Evolutionary conservation across 1,140 invertebrate species (phyloP).

Genomic region (Dreissena rostriformis): DNA sequence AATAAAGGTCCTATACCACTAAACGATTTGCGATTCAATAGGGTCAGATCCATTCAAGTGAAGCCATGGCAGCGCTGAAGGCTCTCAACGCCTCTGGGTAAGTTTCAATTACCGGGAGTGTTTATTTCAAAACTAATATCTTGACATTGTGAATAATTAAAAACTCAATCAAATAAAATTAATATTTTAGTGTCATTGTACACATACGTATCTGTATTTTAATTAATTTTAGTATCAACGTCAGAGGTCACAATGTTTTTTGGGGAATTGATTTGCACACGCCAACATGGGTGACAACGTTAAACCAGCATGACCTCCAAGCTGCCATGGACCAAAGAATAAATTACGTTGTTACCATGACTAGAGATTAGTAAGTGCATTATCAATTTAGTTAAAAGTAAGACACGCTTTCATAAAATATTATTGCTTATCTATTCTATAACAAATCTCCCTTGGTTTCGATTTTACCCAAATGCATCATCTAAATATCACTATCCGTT

Average conservation of each 20-base stretch:
- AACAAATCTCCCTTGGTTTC: not conserved
- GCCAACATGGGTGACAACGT: constrained; percentile 47
- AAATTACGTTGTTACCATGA: constrained; percentile 29
- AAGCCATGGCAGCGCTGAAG: no score
- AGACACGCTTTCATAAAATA: not conserved
- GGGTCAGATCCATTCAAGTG: no score
- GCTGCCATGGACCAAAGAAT: constrained; percentile 45
- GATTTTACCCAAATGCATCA: not conserved
- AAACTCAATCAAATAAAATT: no score
- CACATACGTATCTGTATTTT: not conserved
- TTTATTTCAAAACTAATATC: no score
- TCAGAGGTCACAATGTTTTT: constrained; percentile 64
- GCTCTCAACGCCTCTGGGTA: no score
- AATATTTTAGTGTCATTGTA: no score
- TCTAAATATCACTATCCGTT: not conserved
- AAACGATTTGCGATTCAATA: no score
- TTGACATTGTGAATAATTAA: no score
- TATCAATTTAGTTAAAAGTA: not conserved
- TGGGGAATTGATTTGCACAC: constrained; percentile 44
- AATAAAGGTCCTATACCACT: no score
- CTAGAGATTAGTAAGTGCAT: constrained; percentile 56
- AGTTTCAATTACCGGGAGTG: no score
- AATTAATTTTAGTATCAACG: constrained; percentile 44
- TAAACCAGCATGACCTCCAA: constrained; percentile 12
- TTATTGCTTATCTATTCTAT: no score